These are phyloP conservation scores for Camptogramma bilineatum DNA, from an alignment of 2,888 invertebrate species.

Conservation along the genomic window DNA sequence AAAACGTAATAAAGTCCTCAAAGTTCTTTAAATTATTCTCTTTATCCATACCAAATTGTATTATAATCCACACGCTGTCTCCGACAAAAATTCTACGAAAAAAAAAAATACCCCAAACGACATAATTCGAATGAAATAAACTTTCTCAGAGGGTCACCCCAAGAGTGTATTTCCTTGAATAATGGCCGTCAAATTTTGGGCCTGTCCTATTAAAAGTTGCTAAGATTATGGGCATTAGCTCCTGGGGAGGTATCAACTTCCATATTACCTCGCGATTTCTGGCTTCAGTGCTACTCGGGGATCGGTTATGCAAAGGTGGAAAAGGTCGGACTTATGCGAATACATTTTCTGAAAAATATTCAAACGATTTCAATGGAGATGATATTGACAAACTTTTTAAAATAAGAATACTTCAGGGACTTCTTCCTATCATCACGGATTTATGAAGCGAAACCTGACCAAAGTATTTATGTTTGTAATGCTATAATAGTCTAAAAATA, in stretches of 20 bases:
- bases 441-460: neutral
- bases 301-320: constrained; percentile 49
- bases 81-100: constrained; percentile 34
- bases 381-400: constrained; percentile 13
- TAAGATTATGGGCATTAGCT: constrained; percentile 82
- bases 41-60: constrained; percentile 34
- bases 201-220: constrained; percentile 82
- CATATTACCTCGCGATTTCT: constrained; percentile 63
- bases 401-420: neutral
- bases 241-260: constrained; percentile 72
- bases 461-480: neutral
- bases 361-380: constrained; percentile 11
- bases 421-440: neutral
- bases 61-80: constrained; percentile 37
- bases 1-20: constrained; percentile 34
- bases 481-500: neutral
- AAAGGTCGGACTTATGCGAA: constrained; percentile 22
- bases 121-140: constrained; percentile 48
- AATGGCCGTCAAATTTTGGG: constrained; percentile 78
- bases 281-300: constrained; percentile 45
- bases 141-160: constrained; percentile 50
- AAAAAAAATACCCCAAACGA: constrained; percentile 43
- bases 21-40: constrained; percentile 33
- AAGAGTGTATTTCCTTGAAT: constrained; percentile 77
- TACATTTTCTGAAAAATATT: constrained; percentile 16